Conservation (phyloP, 1,140 invertebrate genomes). For the Drosophila grimshawi region DNA sequence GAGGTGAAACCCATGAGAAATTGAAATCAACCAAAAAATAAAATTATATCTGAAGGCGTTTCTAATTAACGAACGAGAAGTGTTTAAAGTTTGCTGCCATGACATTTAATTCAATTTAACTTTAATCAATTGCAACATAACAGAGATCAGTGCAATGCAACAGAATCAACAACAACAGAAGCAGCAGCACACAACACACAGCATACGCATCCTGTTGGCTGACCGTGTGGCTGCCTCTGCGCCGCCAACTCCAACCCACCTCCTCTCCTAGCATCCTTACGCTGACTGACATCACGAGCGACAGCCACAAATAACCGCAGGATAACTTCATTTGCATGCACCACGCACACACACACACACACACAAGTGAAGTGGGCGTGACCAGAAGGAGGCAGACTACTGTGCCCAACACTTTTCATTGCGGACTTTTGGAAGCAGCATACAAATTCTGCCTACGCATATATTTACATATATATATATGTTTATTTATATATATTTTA, state of each 20-base stretch:
- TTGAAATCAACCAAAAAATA: conserved; percentile 41
- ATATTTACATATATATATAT: conserved; percentile 24
- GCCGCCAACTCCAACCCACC: not conserved
- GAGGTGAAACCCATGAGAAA: conserved; percentile 14
- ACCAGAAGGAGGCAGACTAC: conserved; percentile 16
- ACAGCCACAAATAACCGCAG: conserved; percentile 81
- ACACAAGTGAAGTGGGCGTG: conserved; percentile 8
- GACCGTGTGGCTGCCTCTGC: not conserved
- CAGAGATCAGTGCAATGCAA: conserved; percentile 32
- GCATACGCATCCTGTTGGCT: conserved; percentile 44
- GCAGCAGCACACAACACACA: not conserved
- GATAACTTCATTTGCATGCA: conserved; percentile 81
- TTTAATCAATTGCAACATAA: conserved; percentile 73
- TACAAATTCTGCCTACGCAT: conserved; percentile 52
- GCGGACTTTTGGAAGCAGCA: conserved; percentile 51
- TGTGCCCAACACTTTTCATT: conserved; percentile 29
- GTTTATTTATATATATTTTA: conserved; percentile 47
- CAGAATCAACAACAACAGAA: conserved; percentile 19
- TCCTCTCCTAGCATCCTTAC: not conserved
- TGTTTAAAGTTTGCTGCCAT: conserved; percentile 49
- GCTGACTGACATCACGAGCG: conserved; percentile 63
- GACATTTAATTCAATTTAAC: conserved; percentile 75
- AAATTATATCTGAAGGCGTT: conserved; percentile 39
- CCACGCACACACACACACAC: conserved; percentile 9
- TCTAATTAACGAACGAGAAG: conserved; percentile 41